Evolutionary conservation across 2,888 invertebrate genomes (phyloP).

Genomic region (Drosophila falleni): DNA sequence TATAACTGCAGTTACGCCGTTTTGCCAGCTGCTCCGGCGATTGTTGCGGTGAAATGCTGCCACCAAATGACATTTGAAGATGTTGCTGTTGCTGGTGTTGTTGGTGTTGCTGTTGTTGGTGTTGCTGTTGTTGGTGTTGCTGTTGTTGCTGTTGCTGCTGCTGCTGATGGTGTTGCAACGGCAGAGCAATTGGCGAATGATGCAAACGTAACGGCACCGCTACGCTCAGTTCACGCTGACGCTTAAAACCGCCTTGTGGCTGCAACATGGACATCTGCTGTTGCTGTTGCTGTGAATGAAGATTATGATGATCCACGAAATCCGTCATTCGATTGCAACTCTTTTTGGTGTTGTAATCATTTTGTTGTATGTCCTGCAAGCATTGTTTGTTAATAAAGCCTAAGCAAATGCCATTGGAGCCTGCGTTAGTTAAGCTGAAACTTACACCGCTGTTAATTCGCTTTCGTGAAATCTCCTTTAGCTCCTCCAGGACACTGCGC

Average conservation of each 20-base stretch:
- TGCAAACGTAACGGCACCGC: constrained; percentile 55
- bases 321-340: constrained; percentile 78
- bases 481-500: constrained; percentile 87
- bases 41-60: constrained; percentile 45
- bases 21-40: constrained; percentile 83
- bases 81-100: constrained; percentile 33
- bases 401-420: constrained; percentile 1
- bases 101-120: constrained; percentile 24
- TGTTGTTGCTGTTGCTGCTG: constrained; percentile 16
- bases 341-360: constrained; percentile 72
- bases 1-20: constrained; percentile 82
- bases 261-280: constrained; percentile 36
- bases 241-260: constrained; percentile 66
- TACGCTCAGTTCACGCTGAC: constrained; percentile 78
- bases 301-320: constrained; percentile 52
- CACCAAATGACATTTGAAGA: constrained; percentile 24
- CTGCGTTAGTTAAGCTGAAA: constrained; percentile 14
- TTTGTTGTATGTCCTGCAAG: constrained; percentile 80
- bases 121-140: constrained; percentile 31
- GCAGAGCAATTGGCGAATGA: constrained; percentile 27
- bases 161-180: constrained; percentile 23
- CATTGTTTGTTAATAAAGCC: constrained; percentile 13
- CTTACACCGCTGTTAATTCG: constrained; percentile 86
- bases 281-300: constrained; percentile 35
- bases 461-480: constrained; percentile 87